Conservation (phyloP, 2,888 invertebrate species). For the Trachelus tabidus region DNA sequence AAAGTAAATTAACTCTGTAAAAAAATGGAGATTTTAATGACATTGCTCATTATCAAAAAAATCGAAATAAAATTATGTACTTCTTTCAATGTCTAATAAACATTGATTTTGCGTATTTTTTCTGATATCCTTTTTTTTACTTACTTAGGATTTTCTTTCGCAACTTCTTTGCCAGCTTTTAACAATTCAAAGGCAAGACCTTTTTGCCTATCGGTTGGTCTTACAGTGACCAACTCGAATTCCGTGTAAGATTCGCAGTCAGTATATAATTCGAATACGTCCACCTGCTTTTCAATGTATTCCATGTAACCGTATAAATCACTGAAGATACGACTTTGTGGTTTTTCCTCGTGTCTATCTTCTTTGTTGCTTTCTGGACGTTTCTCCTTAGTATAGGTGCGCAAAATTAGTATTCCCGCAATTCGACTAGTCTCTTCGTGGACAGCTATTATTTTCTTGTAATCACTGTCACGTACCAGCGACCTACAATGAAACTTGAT, state of each 20-base stretch:
- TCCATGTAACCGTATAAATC: conserved; percentile 6
- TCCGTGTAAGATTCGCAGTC: conserved; percentile 10
- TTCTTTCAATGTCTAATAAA: not conserved
- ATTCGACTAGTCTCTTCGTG: conserved; percentile 7
- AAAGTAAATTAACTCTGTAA: not conserved
- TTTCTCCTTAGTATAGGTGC: not conserved
- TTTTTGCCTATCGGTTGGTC: not conserved
- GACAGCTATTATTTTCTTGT: conserved; percentile 3
- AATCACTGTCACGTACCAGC: not conserved
- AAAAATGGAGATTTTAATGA: not conserved
- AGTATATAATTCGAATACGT: not conserved
- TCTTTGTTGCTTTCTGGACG: not conserved
- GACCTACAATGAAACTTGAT: not conserved
- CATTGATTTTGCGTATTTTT: not conserved
- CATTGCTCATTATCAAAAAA: not conserved
- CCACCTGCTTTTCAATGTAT: not conserved
- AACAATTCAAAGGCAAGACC: conserved; percentile 12
- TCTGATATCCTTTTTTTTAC: not conserved
- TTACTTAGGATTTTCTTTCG: not conserved
- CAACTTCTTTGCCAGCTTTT: not conserved
- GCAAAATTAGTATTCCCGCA: conserved; percentile 5
- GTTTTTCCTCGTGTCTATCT: conserved; percentile 2
- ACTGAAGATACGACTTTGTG: not conserved
- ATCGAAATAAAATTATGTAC: not conserved
- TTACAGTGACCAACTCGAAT: conserved; percentile 4